Evolutionary conservation across 2,797 vertebrate species (phyloP).

Genomic region (Silurus aristotelis): DNA sequence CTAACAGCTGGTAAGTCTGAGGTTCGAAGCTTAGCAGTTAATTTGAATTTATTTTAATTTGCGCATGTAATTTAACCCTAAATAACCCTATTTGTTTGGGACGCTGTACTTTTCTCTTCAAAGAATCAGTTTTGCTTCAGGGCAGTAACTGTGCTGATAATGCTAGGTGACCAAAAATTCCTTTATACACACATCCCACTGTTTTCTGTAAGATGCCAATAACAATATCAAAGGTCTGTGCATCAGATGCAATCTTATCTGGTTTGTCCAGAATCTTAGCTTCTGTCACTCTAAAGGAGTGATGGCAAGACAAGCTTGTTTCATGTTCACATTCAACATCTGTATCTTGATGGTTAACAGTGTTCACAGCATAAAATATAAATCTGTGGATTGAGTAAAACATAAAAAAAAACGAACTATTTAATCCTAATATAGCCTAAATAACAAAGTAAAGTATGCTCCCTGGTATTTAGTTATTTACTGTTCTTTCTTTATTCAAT

Average conservation of each 20-base stretch:
- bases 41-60: not conserved
- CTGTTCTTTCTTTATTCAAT: no score
- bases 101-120: not conserved
- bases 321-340: not conserved
- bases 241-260: not conserved
- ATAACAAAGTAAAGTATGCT: not conserved
- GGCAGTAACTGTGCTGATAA: not conserved
- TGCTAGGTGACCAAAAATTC: not conserved
- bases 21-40: not conserved
- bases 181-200: not conserved
- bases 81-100: not conserved
- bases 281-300: not conserved
- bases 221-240: not conserved
- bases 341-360: not conserved
- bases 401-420: no score
- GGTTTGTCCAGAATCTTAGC: not conserved
- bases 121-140: not conserved
- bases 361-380: not conserved
- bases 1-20: not conserved
- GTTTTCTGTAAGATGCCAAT: not conserved
- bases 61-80: not conserved
- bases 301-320: not conserved
- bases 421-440: not conserved
- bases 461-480: no score
- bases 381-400: not conserved